Evolutionary conservation across 2,113 vertebrate species (phyloP), one percentile per base, ranked within the genome.

Genomic region (Myrmecophaga tridactyla): DNA sequence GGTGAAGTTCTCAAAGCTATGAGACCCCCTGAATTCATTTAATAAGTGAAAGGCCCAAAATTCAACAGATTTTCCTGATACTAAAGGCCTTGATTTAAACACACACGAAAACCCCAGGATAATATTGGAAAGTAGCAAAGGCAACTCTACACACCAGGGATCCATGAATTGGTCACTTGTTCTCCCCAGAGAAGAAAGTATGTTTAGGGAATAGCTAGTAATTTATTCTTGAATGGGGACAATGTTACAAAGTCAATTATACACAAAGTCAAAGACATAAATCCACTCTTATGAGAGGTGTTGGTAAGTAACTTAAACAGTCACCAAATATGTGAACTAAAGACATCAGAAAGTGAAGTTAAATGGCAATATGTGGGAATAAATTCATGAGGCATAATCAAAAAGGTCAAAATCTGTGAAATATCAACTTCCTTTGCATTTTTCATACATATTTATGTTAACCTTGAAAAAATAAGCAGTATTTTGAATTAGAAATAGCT

Each of bases 361-460:
- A 94, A 88, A 96, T 82, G 83, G 86, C 77, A 95, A 90, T 75
- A 76, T 92, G 41, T 73, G 89, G 60, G 87, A 96, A 96, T 96
- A 93, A 97, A 95, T 97, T 94, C 46, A 97, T 82, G 80, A 91
- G 89, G 39, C 21, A 69, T 83, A 76, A 82, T 97, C 76, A 94
- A 67, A 97, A 97, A 97, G 75, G n/a, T 41, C 88, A 95, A 43
- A 91, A 70, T 95, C 69, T 93, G 17, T 81, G 83, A 97, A 97
- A 95, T 92, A 70, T 88, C 75, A 94, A 93, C 56, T 48, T 92
- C 75, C 65, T 95, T 87, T 92, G 39, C 58, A 93, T 95, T 92
- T 93, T 92, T 76, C 69, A 93, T 96, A 34, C 83, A 94, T 95
- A 96, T 94, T 96, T 94, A 97, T 89, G 76, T 31, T 78, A 94